phyloP scores from a whole-genome alignment of 2,797 vertebrate genomes.

The Anguilla marmorata region DNA sequence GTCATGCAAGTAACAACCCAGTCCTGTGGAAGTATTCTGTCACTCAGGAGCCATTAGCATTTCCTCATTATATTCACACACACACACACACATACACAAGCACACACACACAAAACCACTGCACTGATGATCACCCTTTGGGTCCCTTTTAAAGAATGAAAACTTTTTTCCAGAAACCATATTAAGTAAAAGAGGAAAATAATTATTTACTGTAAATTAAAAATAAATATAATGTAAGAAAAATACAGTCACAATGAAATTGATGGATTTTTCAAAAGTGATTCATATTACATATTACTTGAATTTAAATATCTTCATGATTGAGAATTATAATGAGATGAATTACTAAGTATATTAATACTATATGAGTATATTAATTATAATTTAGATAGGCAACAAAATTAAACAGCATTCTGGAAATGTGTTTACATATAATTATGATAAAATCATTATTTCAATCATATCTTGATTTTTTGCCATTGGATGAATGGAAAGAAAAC shows the following conservation, averaged over 20 bases:
- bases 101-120: not conserved
- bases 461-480: not conserved
- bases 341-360: not conserved
- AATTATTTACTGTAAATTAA: not conserved
- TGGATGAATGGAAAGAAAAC: not conserved
- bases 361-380: not conserved
- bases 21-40: not conserved
- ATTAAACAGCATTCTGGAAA: not conserved
- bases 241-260: not conserved
- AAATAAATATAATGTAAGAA: not conserved
- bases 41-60: slow-evolving; percentile 1
- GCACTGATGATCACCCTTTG: not conserved
- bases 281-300: not conserved
- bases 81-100: not conserved
- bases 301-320: not conserved
- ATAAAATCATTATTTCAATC: not conserved
- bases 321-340: not conserved
- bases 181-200: not conserved
- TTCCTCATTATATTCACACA: not conserved
- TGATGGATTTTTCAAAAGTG: not conserved
- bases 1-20: slow-evolving; percentile 10
- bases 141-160: not conserved
- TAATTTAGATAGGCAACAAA: not conserved
- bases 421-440: not conserved
- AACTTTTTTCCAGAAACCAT: not conserved